Base-by-base conservation (phyloP, 2,113 vertebrate genomes). In the Pungitius pungitius region DNA sequence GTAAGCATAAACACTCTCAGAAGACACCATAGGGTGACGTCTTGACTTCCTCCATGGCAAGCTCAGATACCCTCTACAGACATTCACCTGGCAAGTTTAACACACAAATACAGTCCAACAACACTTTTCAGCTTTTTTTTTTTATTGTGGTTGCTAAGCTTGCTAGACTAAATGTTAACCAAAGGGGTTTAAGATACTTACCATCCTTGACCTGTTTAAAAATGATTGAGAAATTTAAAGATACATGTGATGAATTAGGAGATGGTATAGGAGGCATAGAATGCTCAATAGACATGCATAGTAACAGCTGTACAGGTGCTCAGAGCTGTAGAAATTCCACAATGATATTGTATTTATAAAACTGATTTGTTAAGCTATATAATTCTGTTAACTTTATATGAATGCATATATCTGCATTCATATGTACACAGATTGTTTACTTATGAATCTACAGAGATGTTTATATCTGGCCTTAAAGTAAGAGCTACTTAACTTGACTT, bases 1-100 rank as follows among this genome's bases (percentile, higher is more conserved):
- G 97, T 98, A 92, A 55, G 94, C 80, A 62, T 18, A 39, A 61
- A 84, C 13, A 73, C 49, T 64, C 2, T 66, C 39, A 20, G 14
- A 77, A 52, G 24, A 42, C 35, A 81, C 12, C n/a, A n/a, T n/a
- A n/a, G n/a, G n/a, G n/a, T n/a, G n/a, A n/a, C n/a, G n/a, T n/a
- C n/a, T n/a, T n/a, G 14, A 58, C 60, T 37, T 27, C 10, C 30
- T 39, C 42, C 10, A 67, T 17, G 37, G 5, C 22, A 52, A 39
- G 45, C 33, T 43, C 15, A n/a, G 20, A 57, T 33, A 57, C 7
- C 11, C 40, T 40, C 45, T 24, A 18, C 49, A 40, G 40, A 42
- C 37, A 56, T 64, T 22, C 10, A n/a, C 2, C 4, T 1, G 27
- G 58, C 58, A 42, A 24, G 37, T 22, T 61, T 20, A 65, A 35